Evolutionary conservation across 2,888 invertebrate genomes (phyloP), one percentile per base, ranked within the genome.

Genomic region (Ophraella communa): DNA sequence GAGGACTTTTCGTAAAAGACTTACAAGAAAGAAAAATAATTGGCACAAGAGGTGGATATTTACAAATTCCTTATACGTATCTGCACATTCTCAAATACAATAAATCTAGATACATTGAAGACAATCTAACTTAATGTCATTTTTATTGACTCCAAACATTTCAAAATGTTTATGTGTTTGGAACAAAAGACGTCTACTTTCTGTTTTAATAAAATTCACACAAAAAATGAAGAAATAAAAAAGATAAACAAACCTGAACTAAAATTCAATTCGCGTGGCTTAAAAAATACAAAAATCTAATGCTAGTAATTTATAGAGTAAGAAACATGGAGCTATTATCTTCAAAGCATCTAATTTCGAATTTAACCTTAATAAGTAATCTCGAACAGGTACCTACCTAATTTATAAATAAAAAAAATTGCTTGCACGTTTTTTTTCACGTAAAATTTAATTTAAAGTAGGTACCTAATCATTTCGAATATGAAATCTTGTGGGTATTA

Each of bases 341-440:
- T 17, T 53, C 60, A 44, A 14, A 60, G 53, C 64, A 58, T 64
- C 64, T 64, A 64, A 64, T 64, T 64, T 64, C 30, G 47, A 64
- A 53, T 53, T 58, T 64, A 44, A 52, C 45, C 10, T 47, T 58
- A 53, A 64, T 54, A 64, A 53, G 55, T 64, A 64, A 58, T 64
- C 51, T 58, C 27, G 53, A 24, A 23, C 27, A 27, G 62, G 62
- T 51, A 56, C 62, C 57, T 47, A 63, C 56, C 58, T 49, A 64
- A 64, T 64, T 64, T 58, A 11, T n/a, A n/a, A n/a, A n/a, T n/a
- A n/a, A n/a, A n/a, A 21, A 64, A 58, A 64, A 47, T 64, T 52
- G 42, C 47, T 49, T 56, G 30, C 44, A 39, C 23, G 42, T 42
- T 52, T 52, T 23, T 52, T 52, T 27, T 27, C n/a, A n/a, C n/a